Base-by-base conservation (phyloP, 2,797 vertebrate species). In the Garrulus glandarius region DNA sequence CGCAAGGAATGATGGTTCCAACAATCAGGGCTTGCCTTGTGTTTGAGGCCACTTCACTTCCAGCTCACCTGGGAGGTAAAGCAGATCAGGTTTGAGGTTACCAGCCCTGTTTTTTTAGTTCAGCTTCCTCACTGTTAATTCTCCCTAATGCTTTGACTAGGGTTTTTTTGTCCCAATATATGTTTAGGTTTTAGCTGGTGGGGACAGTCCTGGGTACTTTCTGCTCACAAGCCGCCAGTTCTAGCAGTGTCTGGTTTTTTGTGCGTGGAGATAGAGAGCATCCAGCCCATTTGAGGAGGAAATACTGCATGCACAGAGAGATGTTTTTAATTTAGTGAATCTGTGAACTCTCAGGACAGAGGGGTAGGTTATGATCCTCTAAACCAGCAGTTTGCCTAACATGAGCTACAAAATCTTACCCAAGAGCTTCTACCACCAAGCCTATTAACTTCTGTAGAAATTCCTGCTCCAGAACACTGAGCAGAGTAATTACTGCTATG, bases 391-490 rank as follows among this genome's bases (percentile, higher is more conserved):
- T 95, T 91, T 92, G 76, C 46, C 79, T 85, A 91, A 81, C 57
- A 50, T 3, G 36, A 94, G 64, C 63, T 70, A 70, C 64, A 92
- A 69, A 84, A 70, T 78, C 81, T 92, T 90, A 86, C 32, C 84
- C 63, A 79, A 79, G 77, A 67, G 44, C 57, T 91, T 61, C 43
- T n/a, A 60, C 57, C 69, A 90, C 59, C 77, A 79, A 91, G 78
- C 41, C 74, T 46, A 75, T 92, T 85, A 71, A 50, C 79, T 85
- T 80, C 64, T 89, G 89, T 43, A 74, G 91, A 89, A 92, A 96
- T 89, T 89, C 87, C 72, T 92, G 49, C 92, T 95, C 60, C 87
- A 85, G 71, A 94, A 89, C 47, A 32, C 72, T 61, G 69, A 88
- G 76, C 19, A 3, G 75, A 89, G 76, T 89, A 91, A 95, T 95